Conservation (phyloP, 2,113 vertebrate genomes). For the Urocolius indicus region DNA sequence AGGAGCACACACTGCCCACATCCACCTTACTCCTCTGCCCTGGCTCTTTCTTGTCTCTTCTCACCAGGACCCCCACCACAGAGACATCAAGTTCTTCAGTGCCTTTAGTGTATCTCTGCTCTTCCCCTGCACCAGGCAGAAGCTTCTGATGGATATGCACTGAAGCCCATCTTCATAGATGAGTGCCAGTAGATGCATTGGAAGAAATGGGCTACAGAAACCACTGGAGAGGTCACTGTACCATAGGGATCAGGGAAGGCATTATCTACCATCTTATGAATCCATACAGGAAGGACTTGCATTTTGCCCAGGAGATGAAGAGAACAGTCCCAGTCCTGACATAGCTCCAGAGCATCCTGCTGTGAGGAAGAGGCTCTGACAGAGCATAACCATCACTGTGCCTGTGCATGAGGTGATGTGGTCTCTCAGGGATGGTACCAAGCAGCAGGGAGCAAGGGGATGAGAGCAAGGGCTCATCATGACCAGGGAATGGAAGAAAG, state of each 20-base stretch:
- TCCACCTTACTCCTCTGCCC: neutral
- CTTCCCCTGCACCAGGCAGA: neutral
- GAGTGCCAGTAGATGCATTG: neutral
- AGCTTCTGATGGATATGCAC: neutral
- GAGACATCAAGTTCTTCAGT: neutral
- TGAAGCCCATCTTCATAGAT: neutral
- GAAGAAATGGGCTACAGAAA: neutral
- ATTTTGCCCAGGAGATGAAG: neutral
- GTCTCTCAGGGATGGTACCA: neutral
- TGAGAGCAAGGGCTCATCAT: too few species aligned
- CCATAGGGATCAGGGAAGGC: neutral
- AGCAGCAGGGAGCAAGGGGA: neutral
- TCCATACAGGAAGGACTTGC: neutral
- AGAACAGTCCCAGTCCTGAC: neutral
- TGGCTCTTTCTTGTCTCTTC: neutral
- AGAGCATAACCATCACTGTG: neutral
- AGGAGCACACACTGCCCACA: fast-evolving
- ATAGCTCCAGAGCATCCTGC: neutral
- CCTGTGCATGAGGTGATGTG: fast-evolving
- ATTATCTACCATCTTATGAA: neutral
- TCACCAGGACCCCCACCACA: neutral
- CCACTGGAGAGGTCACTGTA: neutral
- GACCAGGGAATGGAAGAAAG: neutral
- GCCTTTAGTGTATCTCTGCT: neutral
- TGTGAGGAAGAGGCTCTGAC: neutral